These are phyloP conservation scores for Conus canariensis DNA, from an alignment of 2,888 invertebrate species.

Conservation along the genomic window DNA sequence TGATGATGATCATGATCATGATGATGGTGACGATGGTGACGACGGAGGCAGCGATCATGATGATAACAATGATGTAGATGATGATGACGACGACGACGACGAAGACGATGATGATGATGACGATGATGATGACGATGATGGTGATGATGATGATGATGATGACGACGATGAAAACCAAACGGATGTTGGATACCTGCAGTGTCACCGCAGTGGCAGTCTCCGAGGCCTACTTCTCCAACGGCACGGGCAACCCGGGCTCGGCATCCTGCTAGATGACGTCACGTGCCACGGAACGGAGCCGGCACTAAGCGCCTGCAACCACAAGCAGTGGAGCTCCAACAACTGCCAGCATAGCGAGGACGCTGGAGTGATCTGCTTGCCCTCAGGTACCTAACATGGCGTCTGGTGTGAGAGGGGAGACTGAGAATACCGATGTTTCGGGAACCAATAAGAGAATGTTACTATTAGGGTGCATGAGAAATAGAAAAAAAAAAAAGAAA, in stretches of 20 bases:
- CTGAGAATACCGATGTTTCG: not conserved
- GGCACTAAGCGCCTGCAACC: conserved; percentile 60
- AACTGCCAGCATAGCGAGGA: conserved; percentile 65
- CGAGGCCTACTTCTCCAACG: conserved; percentile 58
- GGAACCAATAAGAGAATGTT: not conserved
- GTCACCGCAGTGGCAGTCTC: conserved; percentile 56
- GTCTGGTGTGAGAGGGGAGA: not conserved
- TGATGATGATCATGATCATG: too few species aligned
- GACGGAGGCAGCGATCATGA: too few species aligned
- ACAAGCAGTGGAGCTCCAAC: conserved; percentile 61
- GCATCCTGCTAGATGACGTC: conserved; percentile 66
- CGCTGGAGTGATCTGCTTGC: conserved; percentile 64
- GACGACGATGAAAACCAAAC: not conserved
- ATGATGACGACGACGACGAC: too few species aligned
- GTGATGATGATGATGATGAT: conserved; percentile 1
- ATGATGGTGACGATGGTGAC: too few species aligned
- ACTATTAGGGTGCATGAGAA: not conserved
- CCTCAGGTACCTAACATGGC: not conserved
- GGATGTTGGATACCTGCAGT: conserved; percentile 8
- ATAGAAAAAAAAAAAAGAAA: conserved; percentile 1
- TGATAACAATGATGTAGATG: too few species aligned
- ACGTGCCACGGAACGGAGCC: conserved; percentile 62
- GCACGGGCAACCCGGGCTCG: conserved; percentile 50
- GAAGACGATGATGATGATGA: conserved; percentile 7
- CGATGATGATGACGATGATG: conserved; percentile 4